phyloP scores from a whole-genome alignment of 2,113 vertebrate species.

The Zapornia atra region DNA sequence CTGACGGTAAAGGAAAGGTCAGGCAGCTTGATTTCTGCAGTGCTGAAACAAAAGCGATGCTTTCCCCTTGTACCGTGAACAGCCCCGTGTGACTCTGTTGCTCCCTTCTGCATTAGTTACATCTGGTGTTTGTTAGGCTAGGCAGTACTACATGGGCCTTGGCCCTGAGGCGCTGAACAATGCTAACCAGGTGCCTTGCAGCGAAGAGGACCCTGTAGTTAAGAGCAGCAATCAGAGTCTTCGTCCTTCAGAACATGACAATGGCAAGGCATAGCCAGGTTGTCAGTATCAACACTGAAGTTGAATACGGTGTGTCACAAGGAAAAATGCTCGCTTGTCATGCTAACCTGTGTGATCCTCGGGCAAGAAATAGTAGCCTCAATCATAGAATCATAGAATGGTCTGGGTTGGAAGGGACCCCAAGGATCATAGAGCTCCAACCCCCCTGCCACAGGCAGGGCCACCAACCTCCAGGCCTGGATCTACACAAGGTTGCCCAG shows the following conservation, averaged over 20 bases:
- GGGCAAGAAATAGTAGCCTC: background rate
- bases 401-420: no score
- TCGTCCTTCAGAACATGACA: background rate
- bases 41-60: background rate
- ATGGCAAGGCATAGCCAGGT: background rate
- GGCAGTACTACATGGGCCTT: background rate
- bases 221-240: background rate
- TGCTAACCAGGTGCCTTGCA: background rate
- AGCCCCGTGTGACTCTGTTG: fast-evolving
- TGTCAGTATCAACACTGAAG: background rate
- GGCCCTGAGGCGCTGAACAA: background rate
- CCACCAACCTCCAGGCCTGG: no score
- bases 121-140: background rate
- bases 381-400: no score
- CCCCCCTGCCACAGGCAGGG: no score
- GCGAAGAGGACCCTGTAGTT: background rate
- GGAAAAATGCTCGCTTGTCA: background rate
- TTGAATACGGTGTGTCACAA: background rate
- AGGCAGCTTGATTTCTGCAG: slow-evolving; percentile 44
- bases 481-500: no score
- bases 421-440: no score
- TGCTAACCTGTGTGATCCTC: background rate
- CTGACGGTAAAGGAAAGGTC: slow-evolving; percentile 89
- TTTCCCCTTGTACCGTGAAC: background rate
- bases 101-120: background rate